Conservation (phyloP, 1,140 invertebrate species). For the Popillia japonica region DNA sequence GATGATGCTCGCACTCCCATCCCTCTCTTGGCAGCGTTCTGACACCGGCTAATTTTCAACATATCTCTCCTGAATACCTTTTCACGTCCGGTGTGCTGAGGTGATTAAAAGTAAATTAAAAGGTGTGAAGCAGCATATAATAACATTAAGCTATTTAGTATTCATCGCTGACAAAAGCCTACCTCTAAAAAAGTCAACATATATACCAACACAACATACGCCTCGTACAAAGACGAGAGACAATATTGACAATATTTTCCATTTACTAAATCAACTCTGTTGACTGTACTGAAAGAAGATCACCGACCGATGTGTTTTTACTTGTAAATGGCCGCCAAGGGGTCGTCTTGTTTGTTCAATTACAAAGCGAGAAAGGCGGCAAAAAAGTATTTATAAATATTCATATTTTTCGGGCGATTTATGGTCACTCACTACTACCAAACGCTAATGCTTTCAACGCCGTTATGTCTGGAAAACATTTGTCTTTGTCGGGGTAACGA, state of each 20-base stretch:
- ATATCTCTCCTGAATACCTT: constrained; percentile 30
- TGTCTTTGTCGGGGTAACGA: constrained; percentile 10
- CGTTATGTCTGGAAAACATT: constrained; percentile 6
- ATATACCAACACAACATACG: constrained; percentile 24
- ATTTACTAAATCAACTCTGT: constrained; percentile 36
- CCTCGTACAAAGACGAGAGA: constrained; percentile 30
- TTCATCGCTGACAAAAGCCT: constrained; percentile 37
- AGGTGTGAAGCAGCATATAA: constrained; percentile 45
- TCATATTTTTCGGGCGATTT: constrained; percentile 29
- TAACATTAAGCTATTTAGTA: constrained; percentile 39
- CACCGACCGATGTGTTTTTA: constrained; percentile 29
- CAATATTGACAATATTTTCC: constrained; percentile 41
- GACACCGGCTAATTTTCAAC: constrained; percentile 31
- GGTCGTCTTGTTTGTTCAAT: constrained; percentile 26
- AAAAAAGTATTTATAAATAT: constrained; percentile 33
- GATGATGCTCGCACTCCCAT: constrained; percentile 43
- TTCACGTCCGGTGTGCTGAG: constrained; percentile 36
- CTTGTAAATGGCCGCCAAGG: constrained; percentile 19
- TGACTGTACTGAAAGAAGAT: constrained; percentile 22
- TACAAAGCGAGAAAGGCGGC: constrained; percentile 27
- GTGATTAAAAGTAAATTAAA: constrained; percentile 50
- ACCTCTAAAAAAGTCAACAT: constrained; percentile 37
- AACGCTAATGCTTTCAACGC: neutral
- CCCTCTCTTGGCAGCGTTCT: constrained; percentile 42
- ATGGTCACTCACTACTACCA: neutral